Conservation (phyloP, 2,888 invertebrate genomes). For the Xestia c-nigrum region DNA sequence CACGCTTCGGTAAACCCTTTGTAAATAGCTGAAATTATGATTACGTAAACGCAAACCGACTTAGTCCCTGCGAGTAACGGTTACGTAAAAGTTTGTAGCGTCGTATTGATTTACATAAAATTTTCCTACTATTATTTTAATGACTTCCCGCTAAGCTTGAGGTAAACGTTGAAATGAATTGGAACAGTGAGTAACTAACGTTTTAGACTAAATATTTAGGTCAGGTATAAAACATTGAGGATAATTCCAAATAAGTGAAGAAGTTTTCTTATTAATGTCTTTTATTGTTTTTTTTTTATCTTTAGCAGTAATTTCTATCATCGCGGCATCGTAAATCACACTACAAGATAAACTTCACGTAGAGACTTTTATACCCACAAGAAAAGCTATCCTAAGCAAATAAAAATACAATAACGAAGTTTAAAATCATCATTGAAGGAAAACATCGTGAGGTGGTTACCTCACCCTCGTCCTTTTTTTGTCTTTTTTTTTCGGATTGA, state of each 20-base stretch:
- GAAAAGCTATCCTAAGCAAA: background rate
- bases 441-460: background rate
- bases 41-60: conserved; percentile 50
- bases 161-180: conserved; percentile 50
- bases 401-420: too few relatives aligned
- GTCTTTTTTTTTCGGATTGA: too few relatives aligned
- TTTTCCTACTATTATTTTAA: conserved; percentile 64
- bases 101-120: conserved; percentile 65
- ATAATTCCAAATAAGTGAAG: background rate
- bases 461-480: too few relatives aligned
- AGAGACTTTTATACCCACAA: background rate
- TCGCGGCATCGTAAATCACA: too few relatives aligned
- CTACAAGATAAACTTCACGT: background rate
- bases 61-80: conserved; percentile 40
- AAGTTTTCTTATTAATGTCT: background rate
- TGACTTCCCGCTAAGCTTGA: conserved; percentile 45
- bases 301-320: too few relatives aligned
- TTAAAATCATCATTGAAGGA: background rate
- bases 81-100: conserved; percentile 58
- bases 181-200: conserved; percentile 23
- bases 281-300: too few relatives aligned
- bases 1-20: conserved; percentile 27
- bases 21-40: conserved; percentile 41
- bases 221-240: conserved; percentile 18
- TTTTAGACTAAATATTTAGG: conserved; percentile 28